Evolutionary conservation across 2,888 invertebrate species (phyloP), one percentile per base, ranked within the genome.

Genomic region (Cosmia trapezina): DNA sequence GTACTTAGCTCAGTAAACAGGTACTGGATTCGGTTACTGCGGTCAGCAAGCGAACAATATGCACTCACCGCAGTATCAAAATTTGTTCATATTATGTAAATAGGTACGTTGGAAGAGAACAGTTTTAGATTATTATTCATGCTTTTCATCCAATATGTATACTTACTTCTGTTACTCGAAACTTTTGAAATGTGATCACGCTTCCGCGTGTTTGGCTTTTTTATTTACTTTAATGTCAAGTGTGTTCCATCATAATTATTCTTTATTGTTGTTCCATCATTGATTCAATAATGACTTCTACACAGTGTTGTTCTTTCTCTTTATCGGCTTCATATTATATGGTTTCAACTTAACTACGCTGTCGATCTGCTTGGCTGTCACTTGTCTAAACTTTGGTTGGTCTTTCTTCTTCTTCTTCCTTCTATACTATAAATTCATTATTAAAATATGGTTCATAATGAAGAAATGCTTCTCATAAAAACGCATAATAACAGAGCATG

Each of bases 21-120:
- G 77, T 78, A 78, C 79, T 69, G 66, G 73, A 79, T 87, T 83
- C 70, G 70, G 78, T 86, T 84, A 85, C 84, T 87, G 88, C 76
- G 89, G 88, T 88, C 74, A 71, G 66, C 61, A 66, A 61, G 66
- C 69, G 70, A 76, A 88, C 88, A 86, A 85, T 87, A 87, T 85
- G 83, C 81, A 80, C 70, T 82, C 62, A 73, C 68, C 68, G 63
- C 83, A 72, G 69, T 74, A 71, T 73, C 65, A 78, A 79, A 81
- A 71, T 78, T 45, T 70, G 61, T 66, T 53, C 59, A 62, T 71
- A 64, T 61, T 61, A 78, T 62, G 71, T 73, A 73, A 78, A 71
- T 59, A n/a, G n/a, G n/a, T n/a, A n/a, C 9, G 37, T 61, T 75
- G 57, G 56, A 70, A 59, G 49, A 71, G 66, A 70, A 57, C 66